These are phyloP conservation scores for Phenganax stokvisi DNA, from an alignment of 92 coral and sea anemone genomes.

Conservation along the genomic window DNA sequence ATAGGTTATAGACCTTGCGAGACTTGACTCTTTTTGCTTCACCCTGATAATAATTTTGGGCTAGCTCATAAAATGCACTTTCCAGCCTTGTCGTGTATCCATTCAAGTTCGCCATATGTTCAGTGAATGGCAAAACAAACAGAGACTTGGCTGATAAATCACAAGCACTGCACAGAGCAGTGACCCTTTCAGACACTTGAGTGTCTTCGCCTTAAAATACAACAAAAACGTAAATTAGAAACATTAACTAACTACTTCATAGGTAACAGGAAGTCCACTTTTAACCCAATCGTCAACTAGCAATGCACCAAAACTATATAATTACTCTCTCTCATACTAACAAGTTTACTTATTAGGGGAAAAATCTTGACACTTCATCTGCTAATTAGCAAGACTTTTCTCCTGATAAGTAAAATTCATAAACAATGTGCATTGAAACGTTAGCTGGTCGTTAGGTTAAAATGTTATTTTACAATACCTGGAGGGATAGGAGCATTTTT, in stretches of 20 bases:
- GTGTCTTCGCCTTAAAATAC: constrained; percentile 56
- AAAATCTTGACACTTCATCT: no score
- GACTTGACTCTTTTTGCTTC: constrained; percentile 93
- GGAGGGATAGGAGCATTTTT: constrained; percentile 98
- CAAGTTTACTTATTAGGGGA: no score
- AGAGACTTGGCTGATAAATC: constrained; percentile 94
- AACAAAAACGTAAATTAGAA: background rate
- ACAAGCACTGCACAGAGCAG: constrained; percentile 92
- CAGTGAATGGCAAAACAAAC: constrained; percentile 89
- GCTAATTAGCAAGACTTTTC: no score
- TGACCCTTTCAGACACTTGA: constrained; percentile 93
- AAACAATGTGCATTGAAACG: background rate
- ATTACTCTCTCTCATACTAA: no score
- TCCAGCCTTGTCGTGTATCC: constrained; percentile 94
- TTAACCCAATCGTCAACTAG: no score
- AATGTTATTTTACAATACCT: constrained; percentile 45
- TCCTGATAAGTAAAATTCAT: no score
- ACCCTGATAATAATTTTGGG: constrained; percentile 96
- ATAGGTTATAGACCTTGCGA: constrained; percentile 63
- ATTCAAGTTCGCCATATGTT: constrained; percentile 54
- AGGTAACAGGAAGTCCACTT: no score
- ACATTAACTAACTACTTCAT: no score
- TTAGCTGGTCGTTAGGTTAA: background rate
- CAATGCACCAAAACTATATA: no score
- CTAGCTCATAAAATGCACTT: constrained; percentile 92